A percentile compares a stretch with the other conserved stretches of the same genome.
Evolutionary conservation across 92 coral and sea anemone species (phyloP).

Genomic region (Metridium senile): DNA sequence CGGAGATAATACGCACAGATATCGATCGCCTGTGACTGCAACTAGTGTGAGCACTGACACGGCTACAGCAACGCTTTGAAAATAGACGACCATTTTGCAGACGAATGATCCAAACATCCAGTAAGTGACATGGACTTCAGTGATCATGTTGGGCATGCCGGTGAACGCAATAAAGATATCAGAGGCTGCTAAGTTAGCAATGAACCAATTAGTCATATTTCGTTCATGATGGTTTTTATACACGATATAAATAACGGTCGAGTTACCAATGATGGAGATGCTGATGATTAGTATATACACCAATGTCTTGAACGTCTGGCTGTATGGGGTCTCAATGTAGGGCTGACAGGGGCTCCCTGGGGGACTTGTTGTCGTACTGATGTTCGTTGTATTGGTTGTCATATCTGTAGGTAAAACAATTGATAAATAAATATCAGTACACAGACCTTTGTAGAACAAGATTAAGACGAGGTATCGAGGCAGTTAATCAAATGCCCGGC

Average conservation of each 20-base stretch:
- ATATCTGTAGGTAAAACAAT: slow-evolving; percentile 5
- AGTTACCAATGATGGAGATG: slow-evolving; percentile 57
- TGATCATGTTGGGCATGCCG: slow-evolving; percentile 64
- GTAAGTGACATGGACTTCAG: slow-evolving; percentile 36
- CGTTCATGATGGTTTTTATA: slow-evolving; percentile 39
- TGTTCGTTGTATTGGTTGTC: slow-evolving; percentile 10
- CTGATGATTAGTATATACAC: slow-evolving; percentile 43
- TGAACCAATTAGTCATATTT: slow-evolving; percentile 53
- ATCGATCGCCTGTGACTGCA: slow-evolving; percentile 60
- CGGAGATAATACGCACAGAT: slow-evolving; percentile 61
- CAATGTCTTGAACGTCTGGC: slow-evolving; percentile 48
- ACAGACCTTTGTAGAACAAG: not conserved
- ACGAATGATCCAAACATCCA: slow-evolving; percentile 57
- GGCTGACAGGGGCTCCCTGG: slow-evolving; percentile 31
- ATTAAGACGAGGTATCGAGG: too few relatives aligned
- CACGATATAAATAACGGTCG: slow-evolving; percentile 54
- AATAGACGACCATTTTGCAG: slow-evolving; percentile 60
- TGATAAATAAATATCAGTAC: not conserved
- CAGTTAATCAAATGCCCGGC: not conserved
- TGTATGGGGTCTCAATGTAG: slow-evolving; percentile 27
- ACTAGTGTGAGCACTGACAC: slow-evolving; percentile 59
- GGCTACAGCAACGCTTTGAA: slow-evolving; percentile 61
- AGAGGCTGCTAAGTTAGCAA: slow-evolving; percentile 62
- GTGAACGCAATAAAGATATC: slow-evolving; percentile 55
- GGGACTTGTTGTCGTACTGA: slow-evolving; percentile 12